Percentiles rank a stretch among this genome's conserved stretches.
phyloP scores from a whole-genome alignment of 1,140 invertebrate genomes.

The Drosophila carrolli region DNA sequence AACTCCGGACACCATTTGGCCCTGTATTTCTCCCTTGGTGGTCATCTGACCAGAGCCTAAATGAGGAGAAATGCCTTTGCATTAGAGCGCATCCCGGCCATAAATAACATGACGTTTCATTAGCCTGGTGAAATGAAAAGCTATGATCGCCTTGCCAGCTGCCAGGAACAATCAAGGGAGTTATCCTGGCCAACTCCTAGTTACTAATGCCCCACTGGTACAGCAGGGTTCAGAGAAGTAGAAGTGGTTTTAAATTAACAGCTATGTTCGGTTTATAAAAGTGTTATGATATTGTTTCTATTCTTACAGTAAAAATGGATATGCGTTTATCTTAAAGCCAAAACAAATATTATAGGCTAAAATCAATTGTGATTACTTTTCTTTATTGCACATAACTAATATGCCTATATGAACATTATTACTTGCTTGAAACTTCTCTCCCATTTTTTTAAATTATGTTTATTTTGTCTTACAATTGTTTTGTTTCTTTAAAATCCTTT shows the following conservation, averaged over 20 bases:
- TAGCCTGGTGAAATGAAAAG: conserved; percentile 73
- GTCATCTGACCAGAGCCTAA: conserved; percentile 19
- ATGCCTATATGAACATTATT: no score
- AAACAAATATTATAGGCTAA: no score
- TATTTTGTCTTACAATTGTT: no score
- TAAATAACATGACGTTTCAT: conserved; percentile 83
- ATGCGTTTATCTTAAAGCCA: no score
- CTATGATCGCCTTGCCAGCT: conserved; percentile 65
- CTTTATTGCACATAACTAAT: no score
- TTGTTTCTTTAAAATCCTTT: background rate
- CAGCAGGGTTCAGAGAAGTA: background rate
- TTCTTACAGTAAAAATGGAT: background rate
- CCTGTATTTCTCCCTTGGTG: conserved; percentile 10
- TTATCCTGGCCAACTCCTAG: conserved; percentile 21
- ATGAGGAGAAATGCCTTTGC: conserved; percentile 75
- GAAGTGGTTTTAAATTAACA: no score
- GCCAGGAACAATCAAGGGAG: conserved; percentile 45
- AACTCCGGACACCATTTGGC: conserved; percentile 9
- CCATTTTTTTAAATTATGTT: background rate
- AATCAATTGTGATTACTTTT: no score
- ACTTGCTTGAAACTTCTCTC: no score
- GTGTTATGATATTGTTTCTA: background rate
- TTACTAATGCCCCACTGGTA: conserved; percentile 27
- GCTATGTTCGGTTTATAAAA: no score
- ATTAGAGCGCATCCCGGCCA: conserved; percentile 69